Conservation (phyloP, 1,140 invertebrate species). For the Agrilus planipennis region DNA sequence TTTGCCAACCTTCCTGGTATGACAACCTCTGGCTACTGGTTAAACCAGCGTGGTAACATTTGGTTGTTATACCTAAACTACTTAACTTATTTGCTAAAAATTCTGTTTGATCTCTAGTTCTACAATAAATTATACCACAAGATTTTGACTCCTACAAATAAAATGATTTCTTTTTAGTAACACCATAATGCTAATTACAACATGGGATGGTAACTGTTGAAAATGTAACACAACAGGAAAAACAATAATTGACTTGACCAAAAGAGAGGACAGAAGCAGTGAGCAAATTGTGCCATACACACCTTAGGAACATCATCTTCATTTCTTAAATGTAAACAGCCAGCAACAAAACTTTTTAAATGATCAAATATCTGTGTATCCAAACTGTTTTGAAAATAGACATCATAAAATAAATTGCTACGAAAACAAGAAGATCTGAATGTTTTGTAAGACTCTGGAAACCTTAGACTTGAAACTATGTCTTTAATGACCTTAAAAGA, state of each 20-base stretch:
- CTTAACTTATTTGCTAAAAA: constrained; percentile 52
- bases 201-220: too few relatives aligned
- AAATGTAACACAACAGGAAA: too few relatives aligned
- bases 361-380: constrained; percentile 67
- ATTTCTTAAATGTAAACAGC: constrained; percentile 40
- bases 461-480: constrained; percentile 49
- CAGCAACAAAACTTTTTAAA: constrained; percentile 55
- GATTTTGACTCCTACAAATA: constrained; percentile 45
- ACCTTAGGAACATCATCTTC: constrained; percentile 39
- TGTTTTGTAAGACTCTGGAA: constrained; percentile 42
- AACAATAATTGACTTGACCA: too few relatives aligned
- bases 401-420: constrained; percentile 73
- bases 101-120: constrained; percentile 73
- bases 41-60: constrained; percentile 67
- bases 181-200: too few relatives aligned
- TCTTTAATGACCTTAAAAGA: constrained; percentile 43
- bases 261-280: too few relatives aligned
- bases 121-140: constrained; percentile 83
- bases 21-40: constrained; percentile 49
- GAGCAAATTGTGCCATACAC: too few relatives aligned
- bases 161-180: too few relatives aligned
- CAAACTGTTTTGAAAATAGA: constrained; percentile 70
- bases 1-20: constrained; percentile 68
- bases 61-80: constrained; percentile 47
- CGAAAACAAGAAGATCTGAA: constrained; percentile 68